Evolutionary conservation across 2,888 invertebrate species (phyloP).

Genomic region (Polymixis flavicincta): DNA sequence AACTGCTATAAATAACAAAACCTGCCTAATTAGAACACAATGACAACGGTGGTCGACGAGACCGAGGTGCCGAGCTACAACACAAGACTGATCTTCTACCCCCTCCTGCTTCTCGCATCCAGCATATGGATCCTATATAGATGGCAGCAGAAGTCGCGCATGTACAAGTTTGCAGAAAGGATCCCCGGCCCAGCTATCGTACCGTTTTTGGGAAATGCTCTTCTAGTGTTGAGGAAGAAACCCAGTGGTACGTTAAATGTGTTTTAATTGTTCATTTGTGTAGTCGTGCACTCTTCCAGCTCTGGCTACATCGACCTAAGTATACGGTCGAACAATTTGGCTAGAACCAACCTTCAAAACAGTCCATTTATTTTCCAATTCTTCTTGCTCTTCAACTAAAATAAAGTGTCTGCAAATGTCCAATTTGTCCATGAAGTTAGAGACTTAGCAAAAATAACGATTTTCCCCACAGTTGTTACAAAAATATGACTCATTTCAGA

Average conservation of each 20-base stretch:
- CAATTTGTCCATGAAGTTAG: not conserved
- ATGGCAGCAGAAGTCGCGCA: slow-evolving; percentile 87
- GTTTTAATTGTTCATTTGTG: not conserved
- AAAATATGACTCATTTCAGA: slow-evolving; percentile 35
- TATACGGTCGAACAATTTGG: too few species aligned
- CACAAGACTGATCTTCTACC: slow-evolving; percentile 76
- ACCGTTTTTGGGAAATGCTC: slow-evolving; percentile 93
- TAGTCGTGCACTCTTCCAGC: not conserved
- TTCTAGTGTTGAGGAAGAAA: slow-evolving; percentile 91
- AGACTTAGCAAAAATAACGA: too few species aligned
- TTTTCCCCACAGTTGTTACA: not conserved
- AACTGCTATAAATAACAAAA: not conserved
- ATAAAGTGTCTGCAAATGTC: not conserved
- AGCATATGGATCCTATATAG: slow-evolving; percentile 81
- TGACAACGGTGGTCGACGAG: slow-evolving; percentile 71
- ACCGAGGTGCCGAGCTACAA: slow-evolving; percentile 60
- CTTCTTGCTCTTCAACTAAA: not conserved
- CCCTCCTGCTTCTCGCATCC: slow-evolving; percentile 77
- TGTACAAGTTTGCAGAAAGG: slow-evolving; percentile 92
- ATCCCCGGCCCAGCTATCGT: slow-evolving; percentile 92
- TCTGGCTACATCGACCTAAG: too few species aligned
- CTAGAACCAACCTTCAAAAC: not conserved
- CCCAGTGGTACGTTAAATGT: slow-evolving; percentile 88
- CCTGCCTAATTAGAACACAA: slow-evolving; percentile 63
- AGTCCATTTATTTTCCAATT: not conserved